A percentile compares a stretch with the other conserved stretches of the same genome.
Conservation (phyloP, 2,888 invertebrate genomes). For the Pseudolycoriella hygida region DNA sequence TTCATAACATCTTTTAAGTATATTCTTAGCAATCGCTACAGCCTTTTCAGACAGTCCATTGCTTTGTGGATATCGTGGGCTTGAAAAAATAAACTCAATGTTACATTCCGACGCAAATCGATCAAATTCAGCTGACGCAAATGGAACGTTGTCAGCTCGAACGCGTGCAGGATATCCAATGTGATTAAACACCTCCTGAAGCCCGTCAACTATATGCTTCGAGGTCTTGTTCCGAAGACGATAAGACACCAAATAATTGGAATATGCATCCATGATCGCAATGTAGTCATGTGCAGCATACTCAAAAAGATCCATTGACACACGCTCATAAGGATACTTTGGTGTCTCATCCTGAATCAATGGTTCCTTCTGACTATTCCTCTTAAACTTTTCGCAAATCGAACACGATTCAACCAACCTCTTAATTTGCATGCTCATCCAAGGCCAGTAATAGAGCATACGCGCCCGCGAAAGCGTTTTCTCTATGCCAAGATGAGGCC, state of each 20-base stretch:
- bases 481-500: constrained; percentile 9
- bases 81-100: constrained; percentile 10
- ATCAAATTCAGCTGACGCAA: constrained; percentile 9
- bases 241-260: no score
- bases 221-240: constrained; percentile 8
- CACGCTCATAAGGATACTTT: constrained; percentile 12
- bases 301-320: no score
- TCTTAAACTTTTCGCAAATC: constrained; percentile 10
- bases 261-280: constrained; percentile 10
- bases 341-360: constrained; percentile 11
- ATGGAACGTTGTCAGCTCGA: no score
- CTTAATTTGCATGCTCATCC: constrained; percentile 10
- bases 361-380: constrained; percentile 11
- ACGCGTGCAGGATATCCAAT: constrained; percentile 14
- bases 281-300: constrained; percentile 9
- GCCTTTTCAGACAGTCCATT: no score
- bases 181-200: constrained; percentile 10
- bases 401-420: constrained; percentile 5
- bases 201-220: constrained; percentile 6
- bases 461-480: constrained; percentile 7
- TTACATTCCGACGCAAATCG: constrained; percentile 6
- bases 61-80: constrained; percentile 11
- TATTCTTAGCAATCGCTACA: no score
- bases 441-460: constrained; percentile 8
- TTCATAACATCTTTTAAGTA: no score